These are phyloP conservation scores for Gracilinanus agilis DNA, from an alignment of 2,113 vertebrate genomes.

Conservation along the genomic window DNA sequence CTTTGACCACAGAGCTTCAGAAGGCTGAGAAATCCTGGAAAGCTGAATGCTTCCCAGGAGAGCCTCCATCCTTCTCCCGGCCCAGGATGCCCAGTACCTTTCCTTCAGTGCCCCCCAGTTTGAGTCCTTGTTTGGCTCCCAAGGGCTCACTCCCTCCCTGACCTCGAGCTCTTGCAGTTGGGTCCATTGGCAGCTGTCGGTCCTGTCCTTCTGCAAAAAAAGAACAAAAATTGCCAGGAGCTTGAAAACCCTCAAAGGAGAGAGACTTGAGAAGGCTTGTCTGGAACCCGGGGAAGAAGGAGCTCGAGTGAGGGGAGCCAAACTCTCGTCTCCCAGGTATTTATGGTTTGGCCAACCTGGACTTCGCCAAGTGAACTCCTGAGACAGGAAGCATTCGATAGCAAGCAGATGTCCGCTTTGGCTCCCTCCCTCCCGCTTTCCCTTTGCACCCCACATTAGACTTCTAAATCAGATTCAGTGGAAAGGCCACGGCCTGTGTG, in stretches of 20 bases:
- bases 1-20: not conserved
- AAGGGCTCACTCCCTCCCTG: not conserved
- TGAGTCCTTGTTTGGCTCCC: no score
- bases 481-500: no score
- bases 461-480: no score
- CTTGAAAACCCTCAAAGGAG: not conserved
- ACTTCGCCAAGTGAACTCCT: not conserved
- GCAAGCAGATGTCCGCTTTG: conserved; percentile 48
- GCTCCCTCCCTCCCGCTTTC: not conserved
- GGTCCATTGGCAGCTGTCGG: not conserved
- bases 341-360: conserved; percentile 35
- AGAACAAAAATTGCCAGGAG: no score
- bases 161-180: not conserved
- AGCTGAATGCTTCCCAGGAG: not conserved
- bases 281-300: not conserved
- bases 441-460: no score
- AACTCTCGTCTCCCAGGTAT: not conserved
- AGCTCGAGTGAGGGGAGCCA: not conserved
- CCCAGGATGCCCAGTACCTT: no score
- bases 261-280: not conserved
- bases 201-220: not conserved
- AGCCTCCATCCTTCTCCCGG: no score
- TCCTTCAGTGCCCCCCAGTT: no score
- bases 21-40: no score
- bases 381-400: conserved; percentile 35